These are phyloP conservation scores for Urocolius indicus DNA, from an alignment of 2,113 vertebrate species.

Conservation along the genomic window DNA sequence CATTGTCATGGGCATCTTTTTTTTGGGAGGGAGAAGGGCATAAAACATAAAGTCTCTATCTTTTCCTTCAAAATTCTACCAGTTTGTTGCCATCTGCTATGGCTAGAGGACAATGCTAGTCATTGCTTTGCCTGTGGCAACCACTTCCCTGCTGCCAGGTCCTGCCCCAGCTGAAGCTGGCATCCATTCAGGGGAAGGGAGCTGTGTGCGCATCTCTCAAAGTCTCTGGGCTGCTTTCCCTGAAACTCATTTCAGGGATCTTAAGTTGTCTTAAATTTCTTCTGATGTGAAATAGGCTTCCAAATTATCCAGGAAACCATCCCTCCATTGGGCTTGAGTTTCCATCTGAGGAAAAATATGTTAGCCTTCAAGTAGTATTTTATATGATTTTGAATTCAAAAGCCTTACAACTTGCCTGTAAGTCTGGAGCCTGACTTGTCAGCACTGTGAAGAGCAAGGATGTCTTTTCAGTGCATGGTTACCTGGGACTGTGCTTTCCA, in stretches of 20 bases:
- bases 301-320: not conserved
- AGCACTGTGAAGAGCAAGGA: not conserved
- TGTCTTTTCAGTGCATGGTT: accelerated
- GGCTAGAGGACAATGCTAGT: too few species aligned
- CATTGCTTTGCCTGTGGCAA: not conserved
- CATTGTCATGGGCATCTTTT: too few species aligned
- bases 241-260: not conserved
- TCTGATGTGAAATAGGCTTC: not conserved
- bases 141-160: not conserved
- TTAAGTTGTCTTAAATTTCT: not conserved
- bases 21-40: accelerated
- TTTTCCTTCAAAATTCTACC: not conserved
- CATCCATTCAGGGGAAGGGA: not conserved
- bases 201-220: accelerated
- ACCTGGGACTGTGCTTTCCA: not conserved
- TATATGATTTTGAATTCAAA: not conserved
- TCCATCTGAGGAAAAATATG: not conserved
- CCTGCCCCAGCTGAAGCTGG: not conserved
- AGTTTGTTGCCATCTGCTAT: too few species aligned
- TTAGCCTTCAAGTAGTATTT: not conserved
- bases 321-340: not conserved
- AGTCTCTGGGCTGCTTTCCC: not conserved
- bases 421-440: not conserved
- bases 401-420: not conserved
- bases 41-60: not conserved